These are phyloP conservation scores for Caenorhabditis drosophilae DNA, from an alignment of 2,888 invertebrate genomes.

Conservation along the genomic window DNA sequence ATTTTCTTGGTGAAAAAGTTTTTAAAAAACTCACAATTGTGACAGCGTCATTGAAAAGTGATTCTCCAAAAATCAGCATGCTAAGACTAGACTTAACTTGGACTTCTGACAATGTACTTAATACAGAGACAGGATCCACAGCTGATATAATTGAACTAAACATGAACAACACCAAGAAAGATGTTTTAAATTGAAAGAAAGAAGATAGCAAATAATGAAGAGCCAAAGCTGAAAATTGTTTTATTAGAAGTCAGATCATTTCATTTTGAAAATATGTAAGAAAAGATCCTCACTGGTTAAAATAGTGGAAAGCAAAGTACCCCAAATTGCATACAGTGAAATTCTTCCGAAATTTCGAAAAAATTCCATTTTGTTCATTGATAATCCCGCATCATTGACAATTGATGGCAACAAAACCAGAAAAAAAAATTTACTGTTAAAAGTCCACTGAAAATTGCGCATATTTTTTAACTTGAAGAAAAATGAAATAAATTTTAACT, in stretches of 20 bases:
- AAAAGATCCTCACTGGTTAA: neutral
- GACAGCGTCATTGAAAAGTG: conserved; percentile 76
- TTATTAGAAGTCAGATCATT: too few relatives aligned
- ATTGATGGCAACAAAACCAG: conserved; percentile 96
- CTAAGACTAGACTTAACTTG: conserved; percentile 70
- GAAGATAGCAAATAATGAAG: too few relatives aligned
- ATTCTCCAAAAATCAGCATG: conserved; percentile 49
- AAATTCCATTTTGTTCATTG: conserved; percentile 95
- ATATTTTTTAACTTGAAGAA: too few relatives aligned
- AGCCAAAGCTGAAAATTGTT: conserved; percentile 50
- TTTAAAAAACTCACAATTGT: conserved; percentile 77
- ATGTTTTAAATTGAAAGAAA: too few relatives aligned
- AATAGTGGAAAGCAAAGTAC: too few relatives aligned
- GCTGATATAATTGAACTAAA: too few relatives aligned
- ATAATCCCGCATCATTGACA: conserved; percentile 95
- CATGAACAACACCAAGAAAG: too few relatives aligned
- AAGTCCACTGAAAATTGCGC: neutral
- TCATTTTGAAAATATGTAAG: conserved; percentile 6
- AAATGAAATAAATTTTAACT: too few relatives aligned
- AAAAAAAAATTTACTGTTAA: conserved; percentile 84
- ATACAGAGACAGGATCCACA: conserved; percentile 65
- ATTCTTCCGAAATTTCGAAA: conserved; percentile 94
- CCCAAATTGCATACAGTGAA: conserved; percentile 85
- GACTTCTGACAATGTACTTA: conserved; percentile 76
- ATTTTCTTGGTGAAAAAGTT: neutral